These are phyloP conservation scores for Cybosia mesomella DNA, from an alignment of 2,888 invertebrate genomes.

Conservation along the genomic window DNA sequence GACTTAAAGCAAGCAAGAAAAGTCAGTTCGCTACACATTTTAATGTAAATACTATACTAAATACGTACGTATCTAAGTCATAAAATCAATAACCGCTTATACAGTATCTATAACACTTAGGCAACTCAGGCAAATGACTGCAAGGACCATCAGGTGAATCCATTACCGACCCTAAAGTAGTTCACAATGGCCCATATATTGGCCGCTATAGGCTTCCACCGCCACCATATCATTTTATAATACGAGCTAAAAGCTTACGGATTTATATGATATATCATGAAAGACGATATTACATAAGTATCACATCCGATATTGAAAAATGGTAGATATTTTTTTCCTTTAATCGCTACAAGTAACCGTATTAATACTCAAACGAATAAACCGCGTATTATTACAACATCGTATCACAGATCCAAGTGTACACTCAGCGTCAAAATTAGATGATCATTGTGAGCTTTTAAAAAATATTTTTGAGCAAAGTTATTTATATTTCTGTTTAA, in stretches of 20 bases:
- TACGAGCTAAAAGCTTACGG: slow-evolving; percentile 44
- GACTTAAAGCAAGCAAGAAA: background rate
- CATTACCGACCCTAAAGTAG: slow-evolving; percentile 54
- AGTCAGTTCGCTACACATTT: background rate
- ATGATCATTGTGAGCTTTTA: no score
- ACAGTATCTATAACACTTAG: slow-evolving; percentile 35
- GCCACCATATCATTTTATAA: slow-evolving; percentile 43
- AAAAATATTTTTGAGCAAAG: no score
- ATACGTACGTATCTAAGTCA: background rate
- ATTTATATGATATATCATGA: slow-evolving; percentile 25
- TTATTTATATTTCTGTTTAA: no score
- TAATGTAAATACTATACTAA: background rate
- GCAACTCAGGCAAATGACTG: slow-evolving; percentile 20
- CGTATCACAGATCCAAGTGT: no score
- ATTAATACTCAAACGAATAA: background rate
- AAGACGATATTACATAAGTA: background rate
- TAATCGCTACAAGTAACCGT: background rate
- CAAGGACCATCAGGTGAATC: slow-evolving; percentile 44
- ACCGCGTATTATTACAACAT: no score
- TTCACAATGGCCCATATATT: slow-evolving; percentile 53
- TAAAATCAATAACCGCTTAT: slow-evolving; percentile 18
- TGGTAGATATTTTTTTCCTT: background rate
- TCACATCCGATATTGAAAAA: slow-evolving; percentile 10
- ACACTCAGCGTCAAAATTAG: no score
- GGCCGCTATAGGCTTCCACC: slow-evolving; percentile 41